phyloP scores from a whole-genome alignment of 2,888 invertebrate genomes.

The Orchesellides sinensis region DNA sequence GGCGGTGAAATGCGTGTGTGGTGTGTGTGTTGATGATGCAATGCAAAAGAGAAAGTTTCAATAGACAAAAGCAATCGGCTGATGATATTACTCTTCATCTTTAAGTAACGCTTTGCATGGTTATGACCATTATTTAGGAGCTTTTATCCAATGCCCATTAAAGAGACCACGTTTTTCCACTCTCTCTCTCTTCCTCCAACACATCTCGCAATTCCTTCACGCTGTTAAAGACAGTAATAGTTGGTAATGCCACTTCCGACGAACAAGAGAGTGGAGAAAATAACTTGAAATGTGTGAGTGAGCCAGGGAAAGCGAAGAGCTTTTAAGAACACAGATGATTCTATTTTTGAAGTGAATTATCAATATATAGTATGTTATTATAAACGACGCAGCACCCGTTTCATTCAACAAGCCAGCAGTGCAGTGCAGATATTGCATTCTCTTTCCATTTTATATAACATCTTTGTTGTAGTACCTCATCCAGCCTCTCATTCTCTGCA shows the following conservation, averaged over 20 bases:
- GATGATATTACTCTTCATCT: slow-evolving; percentile 53
- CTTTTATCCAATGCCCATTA: slow-evolving; percentile 59
- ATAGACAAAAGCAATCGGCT: slow-evolving; percentile 22
- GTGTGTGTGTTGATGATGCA: neutral
- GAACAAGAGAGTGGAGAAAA: neutral
- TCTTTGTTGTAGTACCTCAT: too few species aligned
- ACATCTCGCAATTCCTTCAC: slow-evolving; percentile 1
- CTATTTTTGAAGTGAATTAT: slow-evolving; percentile 40
- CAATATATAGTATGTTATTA: too few species aligned
- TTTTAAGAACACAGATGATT: too few species aligned
- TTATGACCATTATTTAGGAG: slow-evolving; percentile 69
- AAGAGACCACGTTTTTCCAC: too few species aligned
- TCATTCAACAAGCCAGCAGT: too few species aligned
- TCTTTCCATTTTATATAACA: too few species aligned
- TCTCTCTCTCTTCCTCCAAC: slow-evolving; percentile 16
- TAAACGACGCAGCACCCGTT: too few species aligned
- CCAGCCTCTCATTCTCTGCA: neutral
- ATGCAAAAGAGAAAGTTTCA: neutral
- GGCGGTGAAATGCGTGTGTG: neutral
- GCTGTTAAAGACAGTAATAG: slow-evolving; percentile 43
- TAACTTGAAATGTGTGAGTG: neutral
- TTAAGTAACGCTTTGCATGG: slow-evolving; percentile 71
- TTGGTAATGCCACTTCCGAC: slow-evolving; percentile 1
- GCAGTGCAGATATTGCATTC: too few species aligned
- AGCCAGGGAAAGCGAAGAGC: neutral